A percentile compares a stretch with the other conserved stretches of the same genome.
Evolutionary conservation across 1,140 invertebrate species (phyloP).

Genomic region (Xylocopa sonorina): DNA sequence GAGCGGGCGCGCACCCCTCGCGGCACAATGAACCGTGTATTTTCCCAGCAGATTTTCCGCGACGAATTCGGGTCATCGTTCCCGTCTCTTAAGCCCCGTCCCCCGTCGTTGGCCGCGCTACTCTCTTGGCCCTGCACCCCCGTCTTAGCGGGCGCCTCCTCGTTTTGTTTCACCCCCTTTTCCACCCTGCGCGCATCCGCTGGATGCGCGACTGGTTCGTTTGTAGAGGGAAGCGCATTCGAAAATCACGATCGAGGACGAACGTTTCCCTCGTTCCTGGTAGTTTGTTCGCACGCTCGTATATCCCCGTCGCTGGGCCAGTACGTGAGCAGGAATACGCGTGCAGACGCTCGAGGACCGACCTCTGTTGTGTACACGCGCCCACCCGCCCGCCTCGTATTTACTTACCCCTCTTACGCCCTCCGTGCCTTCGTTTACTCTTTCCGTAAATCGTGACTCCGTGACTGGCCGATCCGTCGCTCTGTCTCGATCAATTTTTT

Average conservation of each 20-base stretch:
- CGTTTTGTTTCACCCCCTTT: conserved; percentile 37
- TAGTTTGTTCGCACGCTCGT: conserved; percentile 26
- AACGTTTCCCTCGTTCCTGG: conserved; percentile 35
- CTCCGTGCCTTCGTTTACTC: conserved; percentile 64
- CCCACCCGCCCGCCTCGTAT: conserved; percentile 52
- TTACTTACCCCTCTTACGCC: conserved; percentile 51
- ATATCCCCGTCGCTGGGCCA: conserved; percentile 22
- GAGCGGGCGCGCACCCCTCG: too few species aligned
- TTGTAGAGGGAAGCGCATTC: conserved; percentile 56
- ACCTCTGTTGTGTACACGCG: conserved; percentile 44
- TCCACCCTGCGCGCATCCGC: too few species aligned
- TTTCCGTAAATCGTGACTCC: conserved; percentile 53
- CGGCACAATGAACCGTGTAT: conserved; percentile 68
- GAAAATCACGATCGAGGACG: conserved; percentile 63
- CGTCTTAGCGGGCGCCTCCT: neutral
- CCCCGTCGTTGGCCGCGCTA: neutral
- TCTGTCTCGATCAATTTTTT: conserved; percentile 50
- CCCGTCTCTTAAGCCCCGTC: conserved; percentile 15
- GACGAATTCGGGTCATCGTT: conserved; percentile 60
- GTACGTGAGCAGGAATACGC: conserved; percentile 48
- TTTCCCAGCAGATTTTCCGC: conserved; percentile 70
- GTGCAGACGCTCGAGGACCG: conserved; percentile 36
- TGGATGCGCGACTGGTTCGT: too few species aligned
- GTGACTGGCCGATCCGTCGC: conserved; percentile 32
- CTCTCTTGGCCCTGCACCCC: neutral